phyloP scores from a whole-genome alignment of 2,113 vertebrate genomes.

The Hydrochoerus hydrochaeris region DNA sequence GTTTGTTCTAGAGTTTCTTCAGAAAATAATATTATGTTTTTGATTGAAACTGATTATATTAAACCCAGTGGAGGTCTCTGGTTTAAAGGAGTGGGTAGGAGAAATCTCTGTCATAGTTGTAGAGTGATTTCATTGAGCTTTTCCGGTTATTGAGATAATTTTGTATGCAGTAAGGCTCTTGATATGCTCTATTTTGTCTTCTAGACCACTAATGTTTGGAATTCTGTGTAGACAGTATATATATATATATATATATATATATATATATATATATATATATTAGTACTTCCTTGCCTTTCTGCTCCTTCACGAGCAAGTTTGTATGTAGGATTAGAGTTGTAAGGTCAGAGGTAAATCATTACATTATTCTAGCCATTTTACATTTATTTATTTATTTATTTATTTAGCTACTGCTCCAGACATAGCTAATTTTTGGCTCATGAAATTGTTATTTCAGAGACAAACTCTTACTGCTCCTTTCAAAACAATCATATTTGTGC shows the following conservation, averaged over 20 bases:
- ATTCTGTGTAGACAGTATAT: not conserved
- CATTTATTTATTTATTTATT: not conserved
- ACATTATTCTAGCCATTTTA: slow-evolving; percentile 5
- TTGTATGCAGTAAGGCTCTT: not conserved
- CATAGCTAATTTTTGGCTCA: slow-evolving; percentile 41
- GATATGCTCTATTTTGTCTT: not conserved
- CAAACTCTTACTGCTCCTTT: slow-evolving; percentile 10
- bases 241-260: too few relatives aligned
- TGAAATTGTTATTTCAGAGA: slow-evolving; percentile 37
- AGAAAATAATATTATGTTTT: slow-evolving; percentile 66
- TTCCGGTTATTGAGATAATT: slow-evolving; percentile 32
- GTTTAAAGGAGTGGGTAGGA: not conserved
- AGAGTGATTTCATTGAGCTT: slow-evolving; percentile 52
- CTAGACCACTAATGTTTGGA: slow-evolving; percentile 3
- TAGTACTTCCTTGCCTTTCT: slow-evolving; percentile 20
- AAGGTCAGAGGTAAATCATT: slow-evolving; percentile 41
- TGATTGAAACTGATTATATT: slow-evolving; percentile 62
- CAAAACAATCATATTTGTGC: slow-evolving; percentile 4
- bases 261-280: too few relatives aligned
- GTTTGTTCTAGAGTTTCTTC: slow-evolving; percentile 44
- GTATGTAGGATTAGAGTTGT: slow-evolving; percentile 20
- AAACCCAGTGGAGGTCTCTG: slow-evolving; percentile 31
- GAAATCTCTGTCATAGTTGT: not conserved
- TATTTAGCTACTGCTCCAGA: slow-evolving; percentile 36
- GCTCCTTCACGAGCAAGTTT: slow-evolving; percentile 19